Evolutionary conservation across 2,113 vertebrate genomes (phyloP), one percentile per base, ranked within the genome.

Genomic region (Hipposideros armiger): DNA sequence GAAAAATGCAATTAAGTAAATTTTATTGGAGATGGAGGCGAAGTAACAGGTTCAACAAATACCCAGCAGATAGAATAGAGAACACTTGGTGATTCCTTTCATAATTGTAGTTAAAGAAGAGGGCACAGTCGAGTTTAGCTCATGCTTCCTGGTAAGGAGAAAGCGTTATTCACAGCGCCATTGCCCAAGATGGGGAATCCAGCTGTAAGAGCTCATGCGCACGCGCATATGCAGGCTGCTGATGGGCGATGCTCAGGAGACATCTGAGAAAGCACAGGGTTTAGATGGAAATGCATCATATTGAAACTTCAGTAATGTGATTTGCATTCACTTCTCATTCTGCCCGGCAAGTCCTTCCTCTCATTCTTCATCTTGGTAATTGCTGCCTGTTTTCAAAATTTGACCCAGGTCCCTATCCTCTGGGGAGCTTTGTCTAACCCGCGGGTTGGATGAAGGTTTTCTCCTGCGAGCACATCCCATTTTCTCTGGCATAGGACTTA

Each of bases 321-420:
- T 92, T 84, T 84, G 87, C 74, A 62, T 92, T 78, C 81, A 62
- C 82, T 70, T 72, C 66, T 96, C 95, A 66, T 92, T 84, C 66
- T 90, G 94, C 87, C 87, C 87, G 81, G 85, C 11, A 45, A 96
- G 87, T 62, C 66, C 72, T 97, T 94, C 87, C 72, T 94, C 66
- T 40, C 84, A 92, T 96, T 90, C 95, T 95, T 95, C 94, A 94
- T 95, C 74, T 67, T 78, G 45, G 72, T 94, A 90, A 97, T 88
- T 88, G 54, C 54, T 77, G 94, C 81, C 76, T 82, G 8, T 73
- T 90, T 96, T 92, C 62, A 94, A 83, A 88, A 81, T 94, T 56
- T 74, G 72, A 92, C 88, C 95, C 60, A 11, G 16, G 17, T 52
- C 77, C 19, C 69, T 16, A 0, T 84, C 13, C 94, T 87, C 60